phyloP scores from a whole-genome alignment of 2,888 invertebrate genomes.

The Scotopteryx bipunctaria region DNA sequence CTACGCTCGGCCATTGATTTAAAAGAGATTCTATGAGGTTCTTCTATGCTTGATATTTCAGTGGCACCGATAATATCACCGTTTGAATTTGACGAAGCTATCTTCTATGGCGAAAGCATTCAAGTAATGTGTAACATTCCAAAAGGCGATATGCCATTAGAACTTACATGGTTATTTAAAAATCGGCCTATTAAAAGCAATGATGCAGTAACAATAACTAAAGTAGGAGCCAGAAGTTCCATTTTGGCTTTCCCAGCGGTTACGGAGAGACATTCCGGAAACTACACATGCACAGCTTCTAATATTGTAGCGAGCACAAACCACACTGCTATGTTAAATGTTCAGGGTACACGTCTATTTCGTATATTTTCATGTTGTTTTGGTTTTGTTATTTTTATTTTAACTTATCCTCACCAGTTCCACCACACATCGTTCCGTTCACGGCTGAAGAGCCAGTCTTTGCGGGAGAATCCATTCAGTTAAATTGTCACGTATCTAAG shows the following conservation, averaged over 20 bases:
- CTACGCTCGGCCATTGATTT: conserved; percentile 12
- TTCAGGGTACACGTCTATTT: conserved; percentile 84
- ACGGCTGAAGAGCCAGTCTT: conserved; percentile 84
- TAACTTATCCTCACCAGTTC: conserved; percentile 72
- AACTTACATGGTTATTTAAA: conserved; percentile 87
- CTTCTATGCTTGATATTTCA: conserved; percentile 56
- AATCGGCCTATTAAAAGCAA: conserved; percentile 73
- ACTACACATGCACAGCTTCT: conserved; percentile 89
- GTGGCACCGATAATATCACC: conserved; percentile 84
- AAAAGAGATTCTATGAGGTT: conserved; percentile 10
- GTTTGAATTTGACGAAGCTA: conserved; percentile 82
- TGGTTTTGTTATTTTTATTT: conserved; percentile 48
- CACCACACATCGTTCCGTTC: conserved; percentile 86
- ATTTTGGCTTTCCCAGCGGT: conserved; percentile 86
- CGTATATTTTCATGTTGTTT: conserved; percentile 46
- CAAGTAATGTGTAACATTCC: conserved; percentile 83
- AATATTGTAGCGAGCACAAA: conserved; percentile 87
- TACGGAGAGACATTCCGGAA: conserved; percentile 87
- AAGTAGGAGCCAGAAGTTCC: conserved; percentile 84
- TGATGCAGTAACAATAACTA: conserved; percentile 77
- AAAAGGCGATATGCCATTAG: conserved; percentile 89
- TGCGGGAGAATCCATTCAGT: conserved; percentile 85
- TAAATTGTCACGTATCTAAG: conserved; percentile 85
- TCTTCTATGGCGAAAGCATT: conserved; percentile 83
- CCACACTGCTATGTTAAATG: conserved; percentile 85